Evolutionary conservation across 1,140 invertebrate species (phyloP), one percentile per base, ranked within the genome.

Genomic region (Bombus pascuorum): DNA sequence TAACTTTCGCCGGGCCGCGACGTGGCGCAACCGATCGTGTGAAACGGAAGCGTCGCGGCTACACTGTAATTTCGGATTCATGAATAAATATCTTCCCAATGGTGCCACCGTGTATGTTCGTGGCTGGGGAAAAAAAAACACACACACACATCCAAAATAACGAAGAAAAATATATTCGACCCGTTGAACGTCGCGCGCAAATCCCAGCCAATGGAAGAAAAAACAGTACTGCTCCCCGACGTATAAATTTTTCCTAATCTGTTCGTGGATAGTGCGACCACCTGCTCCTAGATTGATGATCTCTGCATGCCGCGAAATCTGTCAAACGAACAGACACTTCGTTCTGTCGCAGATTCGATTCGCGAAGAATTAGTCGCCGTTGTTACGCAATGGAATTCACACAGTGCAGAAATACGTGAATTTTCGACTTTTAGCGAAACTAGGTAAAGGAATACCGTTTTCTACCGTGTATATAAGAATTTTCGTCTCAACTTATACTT

Each of bases 271-370:
- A 81, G 86, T 89, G 62, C 37, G 85, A 83, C 87, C 85, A 91
- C 87, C 90, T 91, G 90, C 85, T 89, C 85, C 90, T 91, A 87
- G 81, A 91, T 91, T 89, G 90, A 91, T 89, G 87, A 75, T 81
- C 81, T 57, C 59, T 44, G 76, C 68, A 66, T 47, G 71, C 62
- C n/a, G 89, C 34, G 47, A 25, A 34, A 87, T 47, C 89, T 72
- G 83, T 91, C 90, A 91, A 86, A 89, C 80, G 80, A 68, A 34
- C 34, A 34, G 34, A 34, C 13, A 44, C 42, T 28, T 15, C 32
- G 10, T 74, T 59, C 47, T 34, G 68, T 37, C 65, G 10, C 13
- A 18, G 32, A 37, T 9, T n/a, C 73, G 59, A 77, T 86, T 83
- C 39, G 83, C 76, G 78, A 81, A 87, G 77, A 66, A 85, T 66